These are phyloP conservation scores for Thunnus maccoyii DNA, from an alignment of 2,113 vertebrate species.

Conservation along the genomic window DNA sequence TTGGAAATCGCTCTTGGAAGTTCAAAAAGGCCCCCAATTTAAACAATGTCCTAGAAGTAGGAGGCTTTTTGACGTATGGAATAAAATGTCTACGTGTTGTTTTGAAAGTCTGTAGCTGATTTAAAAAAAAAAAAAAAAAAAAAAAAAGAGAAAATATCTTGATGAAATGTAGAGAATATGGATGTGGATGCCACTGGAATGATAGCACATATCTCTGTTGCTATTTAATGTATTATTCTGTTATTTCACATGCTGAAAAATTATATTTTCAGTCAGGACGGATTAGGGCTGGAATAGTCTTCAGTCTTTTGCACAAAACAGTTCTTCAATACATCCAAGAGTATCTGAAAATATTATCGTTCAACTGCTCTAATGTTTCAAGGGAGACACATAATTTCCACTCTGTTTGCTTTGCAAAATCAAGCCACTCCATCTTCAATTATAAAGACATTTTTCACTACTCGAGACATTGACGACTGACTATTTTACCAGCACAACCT, in stretches of 20 bases:
- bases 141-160: constrained; percentile 33
- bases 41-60: constrained; percentile 59
- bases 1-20: constrained; percentile 72
- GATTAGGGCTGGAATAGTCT: constrained; percentile 9
- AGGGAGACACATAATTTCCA: not conserved
- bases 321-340: not conserved
- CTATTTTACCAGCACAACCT: too few species aligned
- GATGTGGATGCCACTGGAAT: constrained; percentile 15
- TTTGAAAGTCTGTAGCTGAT: constrained; percentile 60
- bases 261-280: not conserved
- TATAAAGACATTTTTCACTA: not conserved
- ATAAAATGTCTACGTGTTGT: constrained; percentile 50
- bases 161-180: constrained; percentile 10
- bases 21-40: constrained; percentile 65
- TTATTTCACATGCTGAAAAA: constrained; percentile 39
- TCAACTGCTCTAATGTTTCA: constrained; percentile 34
- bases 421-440: constrained; percentile 8
- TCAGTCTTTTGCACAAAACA: constrained; percentile 5
- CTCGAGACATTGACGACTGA: too few species aligned
- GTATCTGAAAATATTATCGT: constrained; percentile 49
- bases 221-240: constrained; percentile 29
- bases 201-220: not conserved
- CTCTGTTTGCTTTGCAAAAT: constrained; percentile 14
- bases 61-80: constrained; percentile 68
- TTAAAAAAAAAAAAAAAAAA: too few species aligned